Percentiles rank a stretch among this genome's conserved stretches.
Conservation (phyloP, 2,113 vertebrate species). For the Alaudala cheleensis region DNA sequence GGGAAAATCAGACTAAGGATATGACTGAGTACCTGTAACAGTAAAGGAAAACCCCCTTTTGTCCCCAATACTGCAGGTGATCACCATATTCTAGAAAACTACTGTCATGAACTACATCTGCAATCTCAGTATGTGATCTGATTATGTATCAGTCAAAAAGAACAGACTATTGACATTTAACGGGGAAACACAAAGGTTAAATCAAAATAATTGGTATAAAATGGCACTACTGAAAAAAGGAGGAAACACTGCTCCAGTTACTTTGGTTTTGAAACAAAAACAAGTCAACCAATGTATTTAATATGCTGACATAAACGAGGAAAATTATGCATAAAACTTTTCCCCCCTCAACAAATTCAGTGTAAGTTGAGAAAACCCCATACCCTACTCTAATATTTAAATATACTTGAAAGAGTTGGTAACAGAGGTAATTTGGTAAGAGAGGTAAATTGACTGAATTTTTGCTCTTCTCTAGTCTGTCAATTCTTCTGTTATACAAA, state of each 20-base stretch:
- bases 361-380: not conserved
- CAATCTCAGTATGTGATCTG: not conserved
- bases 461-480: not conserved
- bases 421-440: not conserved
- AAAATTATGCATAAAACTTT: not conserved
- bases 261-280: not conserved
- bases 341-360: not conserved
- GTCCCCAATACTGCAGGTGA: accelerated
- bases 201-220: not conserved
- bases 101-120: not conserved
- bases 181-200: not conserved
- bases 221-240: not conserved
- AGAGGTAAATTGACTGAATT: not conserved
- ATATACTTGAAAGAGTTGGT: not conserved
- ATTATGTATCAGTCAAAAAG: not conserved
- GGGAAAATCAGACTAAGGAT: not conserved
- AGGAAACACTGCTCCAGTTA: not conserved
- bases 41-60: not conserved
- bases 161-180: not conserved
- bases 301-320: not conserved
- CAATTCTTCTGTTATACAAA: not conserved
- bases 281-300: not conserved
- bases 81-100: not conserved
- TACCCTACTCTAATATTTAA: not conserved
- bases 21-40: not conserved